Percentiles rank a stretch among this genome's conserved stretches.
Conservation (phyloP, 1,140 invertebrate genomes). For the Drosophila tristis region DNA sequence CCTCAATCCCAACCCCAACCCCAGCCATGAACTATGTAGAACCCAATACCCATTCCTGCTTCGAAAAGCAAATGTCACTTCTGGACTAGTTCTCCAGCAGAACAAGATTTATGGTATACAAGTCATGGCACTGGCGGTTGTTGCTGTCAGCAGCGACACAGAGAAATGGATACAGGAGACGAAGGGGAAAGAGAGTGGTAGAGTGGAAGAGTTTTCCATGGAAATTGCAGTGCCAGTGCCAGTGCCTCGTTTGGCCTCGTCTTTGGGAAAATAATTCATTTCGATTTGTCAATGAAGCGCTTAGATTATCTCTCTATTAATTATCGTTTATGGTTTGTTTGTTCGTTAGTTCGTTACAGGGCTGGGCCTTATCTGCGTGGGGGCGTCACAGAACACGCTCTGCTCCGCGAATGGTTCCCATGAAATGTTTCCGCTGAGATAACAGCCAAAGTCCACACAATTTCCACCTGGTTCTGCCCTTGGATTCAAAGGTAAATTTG, state of each 20-base stretch:
- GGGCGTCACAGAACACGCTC: conserved; percentile 41
- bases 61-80: conserved; percentile 41
- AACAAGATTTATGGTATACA: conserved; percentile 76
- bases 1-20: conserved; percentile 1
- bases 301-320: conserved; percentile 82
- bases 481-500: conserved; percentile 56
- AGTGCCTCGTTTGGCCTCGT: conserved; percentile 34
- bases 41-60: conserved; percentile 44
- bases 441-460: conserved; percentile 35
- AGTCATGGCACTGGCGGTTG: conserved; percentile 36
- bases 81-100: conserved; percentile 46
- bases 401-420: conserved; percentile 54
- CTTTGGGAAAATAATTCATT: conserved; percentile 80
- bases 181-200: too few species aligned
- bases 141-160: conserved; percentile 41
- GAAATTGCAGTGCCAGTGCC: conserved; percentile 60
- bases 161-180: background rate
- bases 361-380: conserved; percentile 44
- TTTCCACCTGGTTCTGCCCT: conserved; percentile 36
- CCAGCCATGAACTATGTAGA: background rate
- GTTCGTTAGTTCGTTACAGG: conserved; percentile 45
- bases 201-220: conserved; percentile 55
- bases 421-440: conserved; percentile 48
- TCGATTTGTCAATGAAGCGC: conserved; percentile 67
- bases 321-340: conserved; percentile 82